A percentile compares a stretch with the other conserved stretches of the same genome.
Conservation (phyloP, 2,797 vertebrate genomes). For the Crypturellus tataupa region DNA sequence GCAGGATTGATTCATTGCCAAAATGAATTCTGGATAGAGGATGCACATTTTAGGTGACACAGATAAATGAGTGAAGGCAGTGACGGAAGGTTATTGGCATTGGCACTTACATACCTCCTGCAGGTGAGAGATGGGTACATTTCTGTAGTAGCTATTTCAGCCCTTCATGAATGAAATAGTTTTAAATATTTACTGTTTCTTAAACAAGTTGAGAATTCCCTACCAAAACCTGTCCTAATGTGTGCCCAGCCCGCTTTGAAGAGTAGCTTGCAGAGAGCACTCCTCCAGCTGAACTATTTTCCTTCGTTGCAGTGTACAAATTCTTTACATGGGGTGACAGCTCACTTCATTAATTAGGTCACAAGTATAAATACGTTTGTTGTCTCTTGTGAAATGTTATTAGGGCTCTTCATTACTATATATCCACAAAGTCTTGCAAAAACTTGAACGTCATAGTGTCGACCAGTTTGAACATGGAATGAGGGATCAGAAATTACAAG, state of each 20-base stretch:
- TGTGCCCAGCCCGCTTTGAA: not conserved
- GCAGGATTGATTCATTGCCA: not conserved
- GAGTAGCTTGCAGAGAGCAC: not conserved
- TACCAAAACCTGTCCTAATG: not conserved
- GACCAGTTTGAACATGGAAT: not conserved
- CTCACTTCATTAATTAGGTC: not conserved
- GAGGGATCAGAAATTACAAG: not conserved
- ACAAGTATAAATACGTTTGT: not conserved
- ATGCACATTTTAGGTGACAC: not conserved
- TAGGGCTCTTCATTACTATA: not conserved
- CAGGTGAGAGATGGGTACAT: not conserved
- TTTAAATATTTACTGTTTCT: not conserved
- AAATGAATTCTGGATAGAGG: not conserved
- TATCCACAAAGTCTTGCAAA: not conserved
- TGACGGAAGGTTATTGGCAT: not conserved
- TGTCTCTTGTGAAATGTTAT: not conserved
- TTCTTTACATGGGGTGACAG: not conserved
- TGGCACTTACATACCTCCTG: not conserved
- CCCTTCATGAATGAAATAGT: not conserved
- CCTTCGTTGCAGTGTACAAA: not conserved
- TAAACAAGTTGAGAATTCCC: not conserved
- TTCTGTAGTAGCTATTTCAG: not conserved
- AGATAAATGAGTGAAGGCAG: not conserved
- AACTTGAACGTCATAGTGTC: not conserved
- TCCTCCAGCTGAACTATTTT: not conserved